Evolutionary conservation across 2,888 invertebrate genomes (phyloP).

Genomic region (Apodemia duryi): DNA sequence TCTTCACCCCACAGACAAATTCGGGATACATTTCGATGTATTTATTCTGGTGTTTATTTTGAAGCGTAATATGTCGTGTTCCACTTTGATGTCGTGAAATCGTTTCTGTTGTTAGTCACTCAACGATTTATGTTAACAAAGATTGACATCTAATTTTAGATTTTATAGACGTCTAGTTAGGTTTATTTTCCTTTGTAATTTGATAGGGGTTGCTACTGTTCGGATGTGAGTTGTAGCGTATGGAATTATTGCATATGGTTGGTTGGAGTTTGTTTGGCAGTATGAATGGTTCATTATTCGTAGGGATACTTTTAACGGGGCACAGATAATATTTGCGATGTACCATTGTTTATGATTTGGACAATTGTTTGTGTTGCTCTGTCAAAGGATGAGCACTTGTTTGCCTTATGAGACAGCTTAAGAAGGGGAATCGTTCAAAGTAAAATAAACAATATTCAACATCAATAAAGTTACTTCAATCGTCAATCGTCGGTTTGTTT

Average conservation of each 20-base stretch:
- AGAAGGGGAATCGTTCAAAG: constrained; percentile 37
- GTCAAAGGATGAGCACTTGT: constrained; percentile 78
- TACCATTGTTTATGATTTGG: constrained; percentile 78
- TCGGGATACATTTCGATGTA: constrained; percentile 75
- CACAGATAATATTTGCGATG: constrained; percentile 74
- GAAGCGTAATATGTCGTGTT: constrained; percentile 78
- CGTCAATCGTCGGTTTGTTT: constrained; percentile 22
- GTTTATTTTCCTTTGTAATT: constrained; percentile 64
- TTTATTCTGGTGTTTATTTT: constrained; percentile 78
- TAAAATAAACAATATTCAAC: constrained; percentile 49
- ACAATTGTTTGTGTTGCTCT: constrained; percentile 74
- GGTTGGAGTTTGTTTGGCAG: constrained; percentile 76
- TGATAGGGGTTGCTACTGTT: constrained; percentile 55
- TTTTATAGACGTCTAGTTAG: constrained; percentile 69
- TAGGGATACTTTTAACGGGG: constrained; percentile 66
- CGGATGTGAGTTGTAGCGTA: constrained; percentile 44
- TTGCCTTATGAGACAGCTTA: constrained; percentile 53
- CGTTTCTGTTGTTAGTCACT: constrained; percentile 76
- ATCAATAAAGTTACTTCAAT: constrained; percentile 27
- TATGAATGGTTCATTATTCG: constrained; percentile 78
- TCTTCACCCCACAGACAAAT: constrained; percentile 72
- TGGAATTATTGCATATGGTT: constrained; percentile 78
- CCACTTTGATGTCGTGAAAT: constrained; percentile 79
- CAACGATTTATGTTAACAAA: constrained; percentile 72
- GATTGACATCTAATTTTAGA: constrained; percentile 62